Percentiles rank a stretch among this genome's conserved stretches.
Evolutionary conservation across 2,113 vertebrate genomes (phyloP).

Genomic region (Gnathonemus echidnorhynchus): DNA sequence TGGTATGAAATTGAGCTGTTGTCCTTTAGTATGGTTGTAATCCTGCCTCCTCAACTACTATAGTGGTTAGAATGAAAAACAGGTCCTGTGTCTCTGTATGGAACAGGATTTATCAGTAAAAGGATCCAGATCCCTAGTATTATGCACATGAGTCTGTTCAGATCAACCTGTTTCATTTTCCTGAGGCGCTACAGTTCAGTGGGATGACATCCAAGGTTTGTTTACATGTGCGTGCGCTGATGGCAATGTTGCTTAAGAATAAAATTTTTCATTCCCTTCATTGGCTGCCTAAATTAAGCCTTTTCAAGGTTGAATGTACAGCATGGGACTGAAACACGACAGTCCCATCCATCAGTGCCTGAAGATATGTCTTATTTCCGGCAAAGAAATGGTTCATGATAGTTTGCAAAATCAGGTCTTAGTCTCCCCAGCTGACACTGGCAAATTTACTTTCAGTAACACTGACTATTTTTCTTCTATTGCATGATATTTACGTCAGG

Average conservation of each 20-base stretch:
- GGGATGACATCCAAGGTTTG: conserved; percentile 14
- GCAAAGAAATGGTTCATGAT: conserved; percentile 23
- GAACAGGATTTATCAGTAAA: not conserved
- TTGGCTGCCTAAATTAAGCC: conserved; percentile 23
- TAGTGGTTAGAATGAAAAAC: not conserved
- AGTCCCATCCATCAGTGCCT: conserved; percentile 27
- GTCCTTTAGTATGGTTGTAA: too few species aligned
- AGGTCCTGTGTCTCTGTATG: not conserved
- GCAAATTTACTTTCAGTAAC: conserved; percentile 6
- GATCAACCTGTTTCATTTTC: not conserved
- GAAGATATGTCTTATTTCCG: conserved; percentile 24
- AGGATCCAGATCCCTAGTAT: not conserved
- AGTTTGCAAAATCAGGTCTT: conserved; percentile 20
- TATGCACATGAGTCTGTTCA: not conserved
- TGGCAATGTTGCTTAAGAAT: conserved; percentile 21
- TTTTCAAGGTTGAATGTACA: conserved; percentile 28
- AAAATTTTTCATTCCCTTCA: conserved; percentile 18
- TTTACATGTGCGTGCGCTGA: conserved; percentile 18
- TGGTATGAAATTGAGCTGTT: not conserved
- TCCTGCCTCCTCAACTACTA: not conserved
- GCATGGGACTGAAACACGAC: conserved; percentile 27
- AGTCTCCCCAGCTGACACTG: conserved; percentile 13
- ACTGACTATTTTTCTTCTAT: not conserved
- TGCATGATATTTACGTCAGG: conserved; percentile 5
- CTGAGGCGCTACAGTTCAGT: not conserved